Evolutionary conservation across 2,113 vertebrate genomes (phyloP).

Genomic region (Phalacrocorax carbo): DNA sequence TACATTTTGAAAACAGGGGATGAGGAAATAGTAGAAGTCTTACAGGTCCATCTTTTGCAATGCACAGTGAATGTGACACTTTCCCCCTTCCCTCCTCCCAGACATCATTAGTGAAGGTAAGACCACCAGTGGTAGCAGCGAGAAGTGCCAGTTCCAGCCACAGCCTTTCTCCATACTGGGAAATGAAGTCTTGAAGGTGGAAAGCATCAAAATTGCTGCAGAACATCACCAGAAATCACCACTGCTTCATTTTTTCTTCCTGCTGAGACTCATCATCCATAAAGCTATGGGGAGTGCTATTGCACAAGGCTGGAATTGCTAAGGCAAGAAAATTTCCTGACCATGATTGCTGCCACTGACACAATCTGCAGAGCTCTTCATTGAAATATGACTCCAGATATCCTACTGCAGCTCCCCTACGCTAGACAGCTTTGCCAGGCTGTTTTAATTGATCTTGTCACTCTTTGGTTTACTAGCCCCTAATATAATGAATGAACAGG

Average conservation of each 20-base stretch:
- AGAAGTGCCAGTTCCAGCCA: neutral
- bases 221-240: conserved; percentile 29
- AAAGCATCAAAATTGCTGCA: conserved; percentile 38
- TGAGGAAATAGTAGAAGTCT: neutral
- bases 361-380: neutral
- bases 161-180: neutral
- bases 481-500: neutral
- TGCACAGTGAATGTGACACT: neutral
- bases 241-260: conserved; percentile 21
- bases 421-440: neutral
- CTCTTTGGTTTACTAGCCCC: neutral
- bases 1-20: neutral
- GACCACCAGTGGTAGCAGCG: neutral
- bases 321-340: conserved; percentile 1
- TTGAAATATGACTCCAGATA: neutral
- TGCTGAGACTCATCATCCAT: conserved; percentile 26
- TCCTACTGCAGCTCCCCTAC: neutral
- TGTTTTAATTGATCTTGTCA: conserved; percentile 23
- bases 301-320: conserved; percentile 23
- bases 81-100: neutral
- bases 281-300: conserved; percentile 6
- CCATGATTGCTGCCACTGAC: neutral
- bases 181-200: neutral
- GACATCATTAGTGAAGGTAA: neutral
- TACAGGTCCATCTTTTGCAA: neutral